Base-by-base conservation (phyloP, 2,888 invertebrate species). In the Drosophila yooni region DNA sequence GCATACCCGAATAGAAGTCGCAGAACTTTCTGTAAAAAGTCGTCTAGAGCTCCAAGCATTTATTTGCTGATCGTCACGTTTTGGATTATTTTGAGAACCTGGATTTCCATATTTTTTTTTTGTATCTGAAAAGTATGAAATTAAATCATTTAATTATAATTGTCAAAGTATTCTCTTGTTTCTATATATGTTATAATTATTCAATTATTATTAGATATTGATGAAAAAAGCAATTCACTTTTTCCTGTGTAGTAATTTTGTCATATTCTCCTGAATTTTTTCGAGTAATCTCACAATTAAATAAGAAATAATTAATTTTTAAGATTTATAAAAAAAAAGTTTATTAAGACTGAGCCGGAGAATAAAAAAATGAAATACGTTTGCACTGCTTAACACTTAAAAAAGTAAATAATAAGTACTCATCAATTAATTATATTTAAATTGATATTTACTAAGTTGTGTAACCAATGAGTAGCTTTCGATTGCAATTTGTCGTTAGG, bases 101-200 rank as follows among this genome's bases (percentile, higher is more conserved):
- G 83, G 71, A 76, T 87, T 90, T 59, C 89, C 91, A 74, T 90
- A 84, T 74, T 89, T 90, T 71, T 91, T 91, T 76, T 85, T 91
- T 66, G 78, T 70, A 72, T 91, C 91, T 91, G 34, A 31, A 85
- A 79, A 38, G 13, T 2, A 36, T 4, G 0, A 1, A 50, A 52
- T 25, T 27, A 3, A 34, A 8, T 29, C 0, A 21, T 21, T 27
- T 43, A 33, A 27, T 27, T 56, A n/a, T 13, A 11, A 27, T 56
- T 36, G 13, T 38, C 13, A 21, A 46, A 46, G 15, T 18, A n/a
- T n/a, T 13, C 4, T 7, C 10, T 50, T 25, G 3, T n/a, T 38
- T n/a, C n/a, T 27, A 27, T 48, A 15, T 11, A 5, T 50, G 10
- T 5, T 15, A 10, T 38, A 2, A 7, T 13, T 31, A 21, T 21